Evolutionary conservation across 2,113 vertebrate genomes (phyloP), one percentile per base, ranked within the genome.

Genomic region (Amphiprion ocellaris): DNA sequence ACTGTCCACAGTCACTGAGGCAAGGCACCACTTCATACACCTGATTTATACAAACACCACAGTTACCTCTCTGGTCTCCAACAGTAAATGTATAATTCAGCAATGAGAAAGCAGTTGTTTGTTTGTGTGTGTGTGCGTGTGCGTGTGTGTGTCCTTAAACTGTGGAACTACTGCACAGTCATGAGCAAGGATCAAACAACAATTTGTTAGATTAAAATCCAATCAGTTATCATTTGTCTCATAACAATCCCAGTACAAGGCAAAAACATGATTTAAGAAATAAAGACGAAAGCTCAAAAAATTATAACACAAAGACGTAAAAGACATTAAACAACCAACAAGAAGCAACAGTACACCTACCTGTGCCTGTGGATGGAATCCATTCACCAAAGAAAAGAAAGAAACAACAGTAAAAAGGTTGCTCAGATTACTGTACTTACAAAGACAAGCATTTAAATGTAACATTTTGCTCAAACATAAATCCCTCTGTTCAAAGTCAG

Each of bases 1-100:
- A 97, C 89, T 99, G 98, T 28, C 90, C 96, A 89, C 98, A 99
- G 91, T 99, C 96, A 17, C 98, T 99, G 79, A 98, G 96, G 81
- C 98, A 99, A 0, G 98, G 98, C 6, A 99, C 97, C 2, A 98
- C 98, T 87, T 99, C 98, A 56, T 99, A 99, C 1, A 98, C 97
- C 97, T 98, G 89, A 52, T 23, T 58, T 14, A 50, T 1, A 54
- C 2, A 70, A 15, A 87, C n/a, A 23, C 0, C 56, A 62, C 46
- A 68, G 19, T 78, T 26, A 78, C 4, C 26, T 19, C 16, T 23
- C 1, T 55, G 21, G 59, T 41, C 24, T 37, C 28, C 4, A 0
- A 26, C 4, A 49, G 14, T 8, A 53, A 46, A 69, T 23, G 5
- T 65, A 15, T 2, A 23, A 4, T 39, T 33, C 33, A n/a, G 5